Conservation (phyloP, 2,797 vertebrate species). For the Amniataba percoides region DNA sequence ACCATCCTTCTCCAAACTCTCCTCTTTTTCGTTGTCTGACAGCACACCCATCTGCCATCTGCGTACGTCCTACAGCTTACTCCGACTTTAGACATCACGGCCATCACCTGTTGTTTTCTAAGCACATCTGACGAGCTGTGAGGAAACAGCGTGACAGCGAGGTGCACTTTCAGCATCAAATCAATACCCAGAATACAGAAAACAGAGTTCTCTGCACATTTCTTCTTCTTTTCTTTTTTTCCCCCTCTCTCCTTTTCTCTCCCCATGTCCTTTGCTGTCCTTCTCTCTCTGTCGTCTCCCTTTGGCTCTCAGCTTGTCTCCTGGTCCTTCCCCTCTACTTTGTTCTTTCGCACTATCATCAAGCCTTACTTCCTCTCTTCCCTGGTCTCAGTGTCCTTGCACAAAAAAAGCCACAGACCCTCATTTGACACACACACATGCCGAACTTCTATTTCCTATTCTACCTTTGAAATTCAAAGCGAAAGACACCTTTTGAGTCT, state of each 20-base stretch:
- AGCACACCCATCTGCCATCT: conserved; percentile 32
- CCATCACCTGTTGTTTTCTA: conserved; percentile 66
- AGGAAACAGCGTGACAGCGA: conserved; percentile 41
- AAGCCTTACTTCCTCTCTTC: conserved; percentile 28
- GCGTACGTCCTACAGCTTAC: conserved; percentile 32
- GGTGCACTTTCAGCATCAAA: conserved; percentile 41
- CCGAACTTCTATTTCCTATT: conserved; percentile 27
- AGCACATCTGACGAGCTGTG: conserved; percentile 40
- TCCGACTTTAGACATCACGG: conserved; percentile 45
- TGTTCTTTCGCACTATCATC: conserved; percentile 57
- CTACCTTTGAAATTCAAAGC: conserved; percentile 40
- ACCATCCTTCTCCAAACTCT: conserved; percentile 24
- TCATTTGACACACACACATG: conserved; percentile 39
- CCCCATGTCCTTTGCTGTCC: conserved; percentile 62
- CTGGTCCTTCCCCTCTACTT: conserved; percentile 54
- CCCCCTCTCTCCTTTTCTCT: background rate
- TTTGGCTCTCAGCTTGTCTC: conserved; percentile 63
- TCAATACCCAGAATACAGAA: conserved; percentile 46
- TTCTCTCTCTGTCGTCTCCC: conserved; percentile 44
- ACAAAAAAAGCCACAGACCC: conserved; percentile 50
- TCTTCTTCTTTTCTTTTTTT: background rate
- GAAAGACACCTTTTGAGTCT: conserved; percentile 34
- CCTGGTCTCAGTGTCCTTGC: conserved; percentile 57
- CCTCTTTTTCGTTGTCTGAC: conserved; percentile 32
- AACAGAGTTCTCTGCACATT: conserved; percentile 36